Conservation (phyloP, 2,113 vertebrate genomes). For the Paratilapia polleni region DNA sequence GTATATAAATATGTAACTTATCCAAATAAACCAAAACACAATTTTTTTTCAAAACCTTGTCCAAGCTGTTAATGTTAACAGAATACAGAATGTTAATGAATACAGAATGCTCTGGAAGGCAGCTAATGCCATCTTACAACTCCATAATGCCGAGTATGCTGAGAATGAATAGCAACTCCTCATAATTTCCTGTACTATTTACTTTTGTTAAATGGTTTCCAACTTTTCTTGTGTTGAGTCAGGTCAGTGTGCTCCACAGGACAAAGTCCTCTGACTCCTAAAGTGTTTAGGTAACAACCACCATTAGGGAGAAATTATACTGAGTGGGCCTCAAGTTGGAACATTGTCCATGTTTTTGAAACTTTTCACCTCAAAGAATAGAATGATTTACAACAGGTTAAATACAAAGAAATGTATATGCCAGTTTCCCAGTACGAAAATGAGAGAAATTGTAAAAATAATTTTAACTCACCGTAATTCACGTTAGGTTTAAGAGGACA, state of each 20-base stretch:
- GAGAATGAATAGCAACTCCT: not conserved
- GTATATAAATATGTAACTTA: constrained; percentile 35
- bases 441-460: too few relatives aligned
- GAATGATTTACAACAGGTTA: not conserved
- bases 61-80: not conserved
- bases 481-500: not conserved
- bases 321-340: too few relatives aligned
- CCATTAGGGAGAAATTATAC: not conserved
- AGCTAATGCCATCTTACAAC: not conserved
- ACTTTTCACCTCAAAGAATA: not conserved
- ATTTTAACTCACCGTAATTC: too few relatives aligned
- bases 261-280: not conserved
- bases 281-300: rapidly evolving
- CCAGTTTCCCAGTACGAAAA: too few relatives aligned
- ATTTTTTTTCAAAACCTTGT: not conserved
- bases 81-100: too few relatives aligned
- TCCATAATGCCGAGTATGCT: not conserved
- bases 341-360: not conserved
- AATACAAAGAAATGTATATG: not conserved
- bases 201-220: not conserved
- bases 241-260: not conserved
- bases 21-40: constrained; percentile 46
- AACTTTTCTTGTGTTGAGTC: not conserved
- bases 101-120: not conserved
- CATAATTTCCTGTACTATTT: not conserved